Conservation (phyloP, 1,140 invertebrate species). For the Cotesia glomerata region DNA sequence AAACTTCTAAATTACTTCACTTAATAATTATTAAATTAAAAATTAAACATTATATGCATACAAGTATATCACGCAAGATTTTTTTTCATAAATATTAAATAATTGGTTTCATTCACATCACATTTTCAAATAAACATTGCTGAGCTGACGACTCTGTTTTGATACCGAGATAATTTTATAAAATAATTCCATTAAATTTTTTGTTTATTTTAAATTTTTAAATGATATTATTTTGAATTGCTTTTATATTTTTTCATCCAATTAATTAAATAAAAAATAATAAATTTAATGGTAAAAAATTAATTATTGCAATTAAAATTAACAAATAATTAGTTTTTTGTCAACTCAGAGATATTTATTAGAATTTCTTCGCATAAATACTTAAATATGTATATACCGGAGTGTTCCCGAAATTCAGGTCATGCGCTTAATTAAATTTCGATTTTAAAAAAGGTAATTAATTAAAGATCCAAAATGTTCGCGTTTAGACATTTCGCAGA, state of each 20-base stretch:
- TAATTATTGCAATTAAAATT: neutral
- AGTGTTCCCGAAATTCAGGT: slow-evolving; percentile 18
- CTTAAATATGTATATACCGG: neutral
- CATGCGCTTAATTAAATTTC: neutral
- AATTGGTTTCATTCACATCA: neutral
- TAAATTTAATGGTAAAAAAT: too few relatives aligned
- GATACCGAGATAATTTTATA: too few relatives aligned
- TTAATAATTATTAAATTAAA: too few relatives aligned
- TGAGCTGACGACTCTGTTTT: too few relatives aligned
- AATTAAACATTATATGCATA: slow-evolving; percentile 15
- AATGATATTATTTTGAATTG: neutral
- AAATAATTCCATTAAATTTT: too few relatives aligned
- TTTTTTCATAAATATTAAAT: neutral
- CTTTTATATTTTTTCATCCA: neutral
- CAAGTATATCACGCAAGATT: slow-evolving; percentile 21
- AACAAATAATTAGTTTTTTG: neutral
- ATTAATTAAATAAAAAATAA: too few relatives aligned
- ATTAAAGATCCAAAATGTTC: too few relatives aligned
- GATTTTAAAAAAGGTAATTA: neutral
- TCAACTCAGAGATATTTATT: neutral
- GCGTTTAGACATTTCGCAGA: too few relatives aligned
- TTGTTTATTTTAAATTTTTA: too few relatives aligned
- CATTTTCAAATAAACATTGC: too few relatives aligned
- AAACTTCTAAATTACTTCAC: neutral
- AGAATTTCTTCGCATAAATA: neutral